Base-by-base conservation (phyloP, 2,797 vertebrate species). In the Falco rusticolus region DNA sequence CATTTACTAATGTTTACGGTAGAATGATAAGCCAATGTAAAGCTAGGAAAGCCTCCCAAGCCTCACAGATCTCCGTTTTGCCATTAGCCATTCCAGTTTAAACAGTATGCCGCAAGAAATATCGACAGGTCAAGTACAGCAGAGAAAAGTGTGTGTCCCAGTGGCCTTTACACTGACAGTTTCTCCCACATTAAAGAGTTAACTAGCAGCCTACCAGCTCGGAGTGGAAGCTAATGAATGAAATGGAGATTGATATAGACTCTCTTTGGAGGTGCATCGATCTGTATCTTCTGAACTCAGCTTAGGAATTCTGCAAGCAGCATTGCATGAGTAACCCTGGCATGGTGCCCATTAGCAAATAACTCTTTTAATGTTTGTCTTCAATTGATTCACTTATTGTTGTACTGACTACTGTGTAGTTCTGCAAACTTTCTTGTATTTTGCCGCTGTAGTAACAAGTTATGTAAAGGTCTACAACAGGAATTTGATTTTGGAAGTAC, bases 221-320 rank as follows among this genome's bases (percentile, higher is more conserved):
- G 19, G 97, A 98, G 96, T 97, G 97, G 97, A 98, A 98, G 98
- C 98, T 98, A 98, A 98, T 98, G 98, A 98, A 98, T 98, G 98
- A 98, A 98, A 98, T 98, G 98, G 97, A 98, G 98, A 98, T 98
- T 98, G 98, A 98, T 98, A 97, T 98, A 98, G 98, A 97, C 97
- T 98, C 97, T 98, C 97, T 98, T 98, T 98, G 97, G 98, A 98
- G 97, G 97, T 97, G 97, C 98, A 98, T 98, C 97, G 98, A 98
- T 98, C 98, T 98, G 98, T 98, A 97, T 98, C 98, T 98, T 98
- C 98, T 98, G 98, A 98, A 98, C 98, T 97, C 97, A 97, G 97
- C 96, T 98, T 98, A 98, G 97, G 98, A 98, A 98, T 98, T 98
- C 98, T 98, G 95, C 97, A 97, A 94, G 97, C 98, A 98, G 97